These are phyloP conservation scores for Coregonus clupeaformis DNA, from an alignment of 2,113 vertebrate species.

Conservation along the genomic window DNA sequence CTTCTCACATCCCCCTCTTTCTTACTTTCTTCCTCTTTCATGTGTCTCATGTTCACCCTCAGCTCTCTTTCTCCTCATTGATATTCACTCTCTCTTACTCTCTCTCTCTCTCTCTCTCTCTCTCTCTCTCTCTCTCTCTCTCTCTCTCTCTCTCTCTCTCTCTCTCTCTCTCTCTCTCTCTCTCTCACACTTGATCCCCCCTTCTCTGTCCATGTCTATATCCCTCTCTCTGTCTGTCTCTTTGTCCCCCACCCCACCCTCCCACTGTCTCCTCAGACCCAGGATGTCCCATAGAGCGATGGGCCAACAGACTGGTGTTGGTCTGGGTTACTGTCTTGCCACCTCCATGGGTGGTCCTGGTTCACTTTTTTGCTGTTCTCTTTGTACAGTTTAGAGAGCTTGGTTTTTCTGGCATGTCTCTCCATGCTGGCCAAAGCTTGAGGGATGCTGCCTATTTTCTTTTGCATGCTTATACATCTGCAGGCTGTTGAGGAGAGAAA, in stretches of 20 bases:
- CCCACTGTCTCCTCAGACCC: too few species aligned
- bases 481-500: neutral
- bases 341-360: slow-evolving; percentile 57
- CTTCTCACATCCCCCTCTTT: neutral
- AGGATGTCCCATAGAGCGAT: too few species aligned
- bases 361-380: slow-evolving; percentile 45
- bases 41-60: neutral
- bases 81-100: slow-evolving; percentile 23
- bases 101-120: too few species aligned
- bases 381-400: slow-evolving; percentile 58
- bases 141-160: slow-evolving; percentile 14
- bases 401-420: slow-evolving; percentile 59
- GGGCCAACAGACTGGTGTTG: slow-evolving; percentile 42
- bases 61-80: neutral
- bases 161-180: slow-evolving; percentile 19
- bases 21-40: slow-evolving; percentile 6
- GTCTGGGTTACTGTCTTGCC: slow-evolving; percentile 42
- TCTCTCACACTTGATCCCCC: neutral
- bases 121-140: neutral
- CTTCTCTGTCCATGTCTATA: slow-evolving; percentile 44
- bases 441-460: slow-evolving; percentile 55
- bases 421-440: slow-evolving; percentile 48
- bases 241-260: too few species aligned
- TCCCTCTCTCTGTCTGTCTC: too few species aligned
- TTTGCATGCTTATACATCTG: slow-evolving; percentile 23